Percentiles rank a stretch among this genome's conserved stretches.
Conservation (phyloP, 1,140 invertebrate species). For the Contarinia nasturtii region DNA sequence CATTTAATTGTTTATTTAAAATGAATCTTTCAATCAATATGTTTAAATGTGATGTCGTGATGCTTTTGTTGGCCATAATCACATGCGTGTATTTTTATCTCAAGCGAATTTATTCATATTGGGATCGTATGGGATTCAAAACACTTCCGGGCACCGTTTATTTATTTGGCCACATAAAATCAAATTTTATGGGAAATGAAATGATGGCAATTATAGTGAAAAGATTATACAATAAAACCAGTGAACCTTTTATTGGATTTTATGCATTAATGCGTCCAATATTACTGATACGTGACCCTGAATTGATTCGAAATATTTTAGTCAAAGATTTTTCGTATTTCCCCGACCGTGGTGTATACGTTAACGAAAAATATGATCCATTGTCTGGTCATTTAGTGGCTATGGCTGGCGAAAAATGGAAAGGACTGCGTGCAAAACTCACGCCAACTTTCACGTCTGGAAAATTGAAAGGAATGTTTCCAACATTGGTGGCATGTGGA, state of each 20-base stretch:
- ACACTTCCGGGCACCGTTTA: too few species aligned
- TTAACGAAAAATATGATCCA: conserved; percentile 19
- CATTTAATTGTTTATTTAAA: too few species aligned
- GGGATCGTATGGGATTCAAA: too few species aligned
- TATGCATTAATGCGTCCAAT: conserved; percentile 12
- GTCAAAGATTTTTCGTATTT: conserved; percentile 23
- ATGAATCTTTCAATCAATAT: too few species aligned
- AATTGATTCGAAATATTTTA: conserved; percentile 26
- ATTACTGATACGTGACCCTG: conserved; percentile 13
- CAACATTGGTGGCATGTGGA: conserved; percentile 17
- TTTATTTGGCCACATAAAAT: too few species aligned
- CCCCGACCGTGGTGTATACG: conserved; percentile 9
- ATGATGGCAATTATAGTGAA: too few species aligned
- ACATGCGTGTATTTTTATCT: too few species aligned
- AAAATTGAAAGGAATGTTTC: conserved; percentile 29
- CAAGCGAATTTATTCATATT: too few species aligned
- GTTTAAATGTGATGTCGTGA: too few species aligned
- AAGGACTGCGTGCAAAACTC: conserved; percentile 28
- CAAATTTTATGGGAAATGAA: too few species aligned
- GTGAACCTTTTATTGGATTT: conserved; percentile 10
- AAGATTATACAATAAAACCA: conserved; percentile 4
- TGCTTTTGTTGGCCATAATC: too few species aligned
- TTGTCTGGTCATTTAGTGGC: conserved; percentile 24
- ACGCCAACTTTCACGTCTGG: too few species aligned
- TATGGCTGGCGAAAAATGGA: conserved; percentile 28